These are phyloP conservation scores for Acanthis flammea DNA, from an alignment of 2,797 vertebrate genomes.

Conservation along the genomic window DNA sequence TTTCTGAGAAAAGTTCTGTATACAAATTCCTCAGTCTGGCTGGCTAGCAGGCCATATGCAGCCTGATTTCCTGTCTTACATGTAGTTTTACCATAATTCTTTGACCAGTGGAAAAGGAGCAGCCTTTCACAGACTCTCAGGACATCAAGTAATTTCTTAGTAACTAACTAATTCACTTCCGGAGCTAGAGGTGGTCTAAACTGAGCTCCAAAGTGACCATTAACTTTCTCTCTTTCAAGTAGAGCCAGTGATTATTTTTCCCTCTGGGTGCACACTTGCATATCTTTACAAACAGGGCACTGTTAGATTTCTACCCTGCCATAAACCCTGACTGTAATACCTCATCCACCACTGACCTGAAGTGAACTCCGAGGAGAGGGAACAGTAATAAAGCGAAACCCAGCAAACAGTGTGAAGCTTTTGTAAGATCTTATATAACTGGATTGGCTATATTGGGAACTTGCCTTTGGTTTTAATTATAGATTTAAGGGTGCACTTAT, in stretches of 20 bases:
- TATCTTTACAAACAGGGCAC: slow-evolving; percentile 38
- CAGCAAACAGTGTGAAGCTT: slow-evolving; percentile 47
- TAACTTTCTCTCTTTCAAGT: slow-evolving; percentile 24
- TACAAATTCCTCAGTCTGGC: not conserved
- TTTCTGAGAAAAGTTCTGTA: not conserved
- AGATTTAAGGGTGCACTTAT: slow-evolving; percentile 60
- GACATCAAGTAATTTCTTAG: slow-evolving; percentile 7
- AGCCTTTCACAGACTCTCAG: not conserved
- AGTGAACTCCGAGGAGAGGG: slow-evolving; percentile 34
- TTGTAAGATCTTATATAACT: slow-evolving; percentile 56
- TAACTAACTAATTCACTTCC: not conserved
- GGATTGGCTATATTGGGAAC: slow-evolving; percentile 52
- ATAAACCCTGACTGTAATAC: slow-evolving; percentile 46
- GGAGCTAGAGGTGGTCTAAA: not conserved
- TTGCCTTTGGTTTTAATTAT: slow-evolving; percentile 61
- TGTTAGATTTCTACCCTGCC: slow-evolving; percentile 41
- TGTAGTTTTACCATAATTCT: not conserved
- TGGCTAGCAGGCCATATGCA: not conserved
- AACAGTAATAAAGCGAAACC: slow-evolving; percentile 47
- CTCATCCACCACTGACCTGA: slow-evolving; percentile 58
- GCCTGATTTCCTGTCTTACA: not conserved
- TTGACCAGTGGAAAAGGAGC: not conserved
- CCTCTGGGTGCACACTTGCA: slow-evolving; percentile 12
- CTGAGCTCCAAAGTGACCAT: not conserved
- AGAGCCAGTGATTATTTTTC: slow-evolving; percentile 34